Base-by-base conservation (phyloP, 2,113 vertebrate species). In the Mirounga angustirostris region DNA sequence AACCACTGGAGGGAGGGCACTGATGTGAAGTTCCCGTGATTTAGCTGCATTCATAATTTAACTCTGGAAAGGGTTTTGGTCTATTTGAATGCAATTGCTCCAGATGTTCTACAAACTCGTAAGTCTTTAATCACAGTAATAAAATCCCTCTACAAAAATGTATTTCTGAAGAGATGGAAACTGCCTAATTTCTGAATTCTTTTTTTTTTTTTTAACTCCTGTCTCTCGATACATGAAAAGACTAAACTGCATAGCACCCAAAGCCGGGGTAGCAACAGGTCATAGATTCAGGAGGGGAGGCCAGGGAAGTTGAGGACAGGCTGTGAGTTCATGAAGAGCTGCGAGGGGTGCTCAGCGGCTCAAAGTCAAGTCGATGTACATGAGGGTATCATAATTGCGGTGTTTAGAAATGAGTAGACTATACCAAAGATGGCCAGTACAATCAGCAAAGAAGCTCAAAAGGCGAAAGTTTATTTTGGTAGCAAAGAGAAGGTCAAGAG, bases 41-140 rank as follows among this genome's bases (percentile, higher is more conserved):
- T 97, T 90, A 96, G 19, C 28, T 36, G 36, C n/a, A 80, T 83
- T 59, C 13, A 28, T 78, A 43, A 95, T 95, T 95, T 69, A 87
- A 81, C 76, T 97, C 40, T 40, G 74, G 15, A 79, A 89, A 83
- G 65, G 79, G n/a, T 65, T 89, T 82, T 40, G 30, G 69, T 80
- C 12, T 83, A 84, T 90, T 80, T 59, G 67, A 87, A 65, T 19
- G 61, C 91, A 96, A 84, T 26, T 92, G 80, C 52, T 92, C 95
- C 96, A 98, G 97, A 97, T 96, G 95, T 95, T 97, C 93, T 84
- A 87, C 65, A 87, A 87, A 90, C 83, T 46, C 56, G 2, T 92
- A 89, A 89, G 74, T 94, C 74, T 96, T 97, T 95, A 96, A 97
- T 92, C 76, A 92, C 84, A 87, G 61, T 59, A 80, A 97, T 92